Evolutionary conservation across 1,140 invertebrate species (phyloP).

Genomic region (Agrilus planipennis): DNA sequence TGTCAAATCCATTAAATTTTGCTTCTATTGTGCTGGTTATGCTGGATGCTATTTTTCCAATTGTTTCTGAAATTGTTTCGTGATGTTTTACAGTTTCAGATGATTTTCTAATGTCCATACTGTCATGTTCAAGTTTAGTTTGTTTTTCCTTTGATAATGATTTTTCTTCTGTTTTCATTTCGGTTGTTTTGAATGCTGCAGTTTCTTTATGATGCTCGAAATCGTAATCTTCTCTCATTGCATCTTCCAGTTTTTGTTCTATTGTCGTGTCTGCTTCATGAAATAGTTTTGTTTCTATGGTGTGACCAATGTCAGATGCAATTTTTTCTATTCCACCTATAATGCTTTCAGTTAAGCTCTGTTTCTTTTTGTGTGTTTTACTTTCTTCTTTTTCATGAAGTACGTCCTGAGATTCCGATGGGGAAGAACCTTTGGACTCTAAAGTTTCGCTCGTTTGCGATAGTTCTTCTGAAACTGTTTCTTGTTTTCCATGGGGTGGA

Average conservation of each 20-base stretch:
- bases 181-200: neutral
- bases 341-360: neutral
- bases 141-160: neutral
- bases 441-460: too few relatives aligned
- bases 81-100: conserved; percentile 17
- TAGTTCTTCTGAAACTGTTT: too few relatives aligned
- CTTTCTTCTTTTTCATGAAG: neutral
- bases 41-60: neutral
- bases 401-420: too few relatives aligned
- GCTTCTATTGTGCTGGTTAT: too few relatives aligned
- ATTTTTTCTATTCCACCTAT: neutral
- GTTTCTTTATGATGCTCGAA: neutral
- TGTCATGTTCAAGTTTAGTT: conserved; percentile 7
- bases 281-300: neutral
- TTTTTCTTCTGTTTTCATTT: neutral
- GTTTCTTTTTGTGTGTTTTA: neutral
- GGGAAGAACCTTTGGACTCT: too few relatives aligned
- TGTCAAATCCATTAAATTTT: too few relatives aligned
- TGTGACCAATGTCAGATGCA: neutral
- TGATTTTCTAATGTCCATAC: conserved; percentile 4
- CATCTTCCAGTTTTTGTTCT: neutral
- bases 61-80: conserved; percentile 22
- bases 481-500: too few relatives aligned
- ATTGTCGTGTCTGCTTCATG: neutral
- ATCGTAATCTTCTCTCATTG: neutral